A percentile compares a stretch with the other conserved stretches of the same genome.
Evolutionary conservation across 2,888 invertebrate species (phyloP).

Genomic region (Tinea semifulvella): DNA sequence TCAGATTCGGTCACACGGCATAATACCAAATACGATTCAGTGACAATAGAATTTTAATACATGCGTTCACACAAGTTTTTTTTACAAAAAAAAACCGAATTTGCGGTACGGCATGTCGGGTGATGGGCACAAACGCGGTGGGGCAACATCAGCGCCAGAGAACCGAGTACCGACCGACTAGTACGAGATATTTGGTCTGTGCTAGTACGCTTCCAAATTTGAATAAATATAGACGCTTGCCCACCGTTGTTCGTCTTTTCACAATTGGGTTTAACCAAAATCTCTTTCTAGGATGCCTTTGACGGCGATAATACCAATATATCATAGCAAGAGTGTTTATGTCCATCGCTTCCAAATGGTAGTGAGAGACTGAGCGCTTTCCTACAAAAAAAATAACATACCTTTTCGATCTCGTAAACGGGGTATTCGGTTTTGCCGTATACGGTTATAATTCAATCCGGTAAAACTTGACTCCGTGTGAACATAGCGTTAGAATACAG

Average conservation of each 20-base stretch:
- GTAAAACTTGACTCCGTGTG: too few relatives aligned
- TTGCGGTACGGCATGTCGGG: background rate
- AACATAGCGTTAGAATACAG: too few relatives aligned
- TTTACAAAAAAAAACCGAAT: background rate
- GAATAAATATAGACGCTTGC: too few relatives aligned
- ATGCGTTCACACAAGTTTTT: background rate
- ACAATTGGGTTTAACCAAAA: constrained; percentile 8
- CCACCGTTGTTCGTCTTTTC: constrained; percentile 6
- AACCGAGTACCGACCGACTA: too few relatives aligned
- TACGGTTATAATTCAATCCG: too few relatives aligned
- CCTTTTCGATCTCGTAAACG: too few relatives aligned
- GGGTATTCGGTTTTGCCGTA: too few relatives aligned
- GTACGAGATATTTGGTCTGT: too few relatives aligned
- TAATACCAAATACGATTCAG: background rate
- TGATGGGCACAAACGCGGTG: background rate
- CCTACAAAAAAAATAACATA: background rate
- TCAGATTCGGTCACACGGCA: background rate
- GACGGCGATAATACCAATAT: constrained; percentile 7
- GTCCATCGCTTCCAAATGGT: constrained; percentile 8
- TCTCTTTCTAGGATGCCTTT: constrained; percentile 4
- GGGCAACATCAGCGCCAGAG: background rate
- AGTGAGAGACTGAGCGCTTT: constrained; percentile 1
- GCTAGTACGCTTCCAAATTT: too few relatives aligned
- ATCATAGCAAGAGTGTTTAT: constrained; percentile 2
- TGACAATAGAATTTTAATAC: background rate